Evolutionary conservation across 2,888 invertebrate genomes (phyloP), one percentile per base, ranked within the genome.

Genomic region (Neoaliturus tenellus): DNA sequence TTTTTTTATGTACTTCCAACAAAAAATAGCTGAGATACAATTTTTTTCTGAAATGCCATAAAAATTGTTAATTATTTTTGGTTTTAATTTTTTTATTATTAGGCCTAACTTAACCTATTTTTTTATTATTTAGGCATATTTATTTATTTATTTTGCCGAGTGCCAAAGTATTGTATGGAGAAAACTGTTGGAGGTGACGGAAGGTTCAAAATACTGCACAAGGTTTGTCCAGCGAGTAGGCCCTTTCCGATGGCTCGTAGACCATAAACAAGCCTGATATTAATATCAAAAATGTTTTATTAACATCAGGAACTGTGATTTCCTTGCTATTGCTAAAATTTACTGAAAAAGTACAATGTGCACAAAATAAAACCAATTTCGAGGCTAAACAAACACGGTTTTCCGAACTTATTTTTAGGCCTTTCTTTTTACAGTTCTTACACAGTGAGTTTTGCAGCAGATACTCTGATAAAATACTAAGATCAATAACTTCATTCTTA

Each of bases 241-340:
- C 82, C 71, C 31, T 73, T 82, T 31, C 73, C 75, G 20, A 82
- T 82, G 28, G 33, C 44, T 58, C 82, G 33, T 39, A 82, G 81
- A 31, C 81, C 67, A 39, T 81, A 62, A 58, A 80, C 80, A 58
- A 81, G 39, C 41, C 81, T 58, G 20, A 82, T 48, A 71, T 82
- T 82, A 28, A 67, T 28, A 28, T 82, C 82, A 82, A 55, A 78
- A 62, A 48, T 33, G 35, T 75, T 83, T 75, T 62, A 78, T 83
- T 44, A 44, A 17, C n/a, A 69, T 55, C 81, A 41, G 81, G 25
- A 25, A 62, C 81, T 67, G 23, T 67, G 20, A 62, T 28, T 81
- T 81, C 67, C 41, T 67, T 81, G 33, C 31, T 58, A 62, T 58
- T 81, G 28, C 41, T 41, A 44, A 81, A 81, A n/a, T 41, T 67